A percentile compares a stretch with the other conserved stretches of the same genome.
Conservation (phyloP, 2,888 invertebrate species). For the Buathra laborator region DNA sequence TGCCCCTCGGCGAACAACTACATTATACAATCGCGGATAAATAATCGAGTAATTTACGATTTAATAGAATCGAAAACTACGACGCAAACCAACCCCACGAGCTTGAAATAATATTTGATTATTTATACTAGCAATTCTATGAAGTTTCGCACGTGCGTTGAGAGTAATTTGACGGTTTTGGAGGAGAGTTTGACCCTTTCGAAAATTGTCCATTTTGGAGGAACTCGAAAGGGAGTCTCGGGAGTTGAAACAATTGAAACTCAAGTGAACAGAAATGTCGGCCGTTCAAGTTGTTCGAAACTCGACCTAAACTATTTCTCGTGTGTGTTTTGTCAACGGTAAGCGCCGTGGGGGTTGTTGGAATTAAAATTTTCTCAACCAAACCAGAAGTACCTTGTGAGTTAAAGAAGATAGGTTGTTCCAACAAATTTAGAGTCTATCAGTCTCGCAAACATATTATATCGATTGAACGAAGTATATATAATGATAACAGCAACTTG, state of each 20-base stretch:
- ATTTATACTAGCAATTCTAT: constrained; percentile 21
- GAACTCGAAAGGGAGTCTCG: constrained; percentile 3
- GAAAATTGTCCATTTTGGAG: constrained; percentile 10
- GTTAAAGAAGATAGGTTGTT: no score
- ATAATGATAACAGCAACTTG: no score
- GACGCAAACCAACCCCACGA: neutral
- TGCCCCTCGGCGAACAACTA: constrained; percentile 28
- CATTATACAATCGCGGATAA: constrained; percentile 45
- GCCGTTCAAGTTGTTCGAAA: constrained; percentile 36
- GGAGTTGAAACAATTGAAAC: constrained; percentile 19
- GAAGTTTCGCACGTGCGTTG: neutral
- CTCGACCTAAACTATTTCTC: constrained; percentile 34
- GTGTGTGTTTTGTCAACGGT: constrained; percentile 36
- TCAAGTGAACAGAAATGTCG: constrained; percentile 18
- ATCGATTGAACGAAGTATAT: no score
- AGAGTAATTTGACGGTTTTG: constrained; percentile 7
- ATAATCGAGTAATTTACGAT: constrained; percentile 39
- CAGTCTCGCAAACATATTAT: no score
- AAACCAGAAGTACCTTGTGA: no score
- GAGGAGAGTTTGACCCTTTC: constrained; percentile 21
- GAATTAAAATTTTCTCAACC: neutral
- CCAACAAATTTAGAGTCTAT: no score
- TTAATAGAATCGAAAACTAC: constrained; percentile 32
- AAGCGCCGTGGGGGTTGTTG: neutral
- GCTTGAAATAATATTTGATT: constrained; percentile 8